These are phyloP conservation scores for Salarias fasciatus DNA, from an alignment of 2,797 vertebrate species.

Conservation along the genomic window DNA sequence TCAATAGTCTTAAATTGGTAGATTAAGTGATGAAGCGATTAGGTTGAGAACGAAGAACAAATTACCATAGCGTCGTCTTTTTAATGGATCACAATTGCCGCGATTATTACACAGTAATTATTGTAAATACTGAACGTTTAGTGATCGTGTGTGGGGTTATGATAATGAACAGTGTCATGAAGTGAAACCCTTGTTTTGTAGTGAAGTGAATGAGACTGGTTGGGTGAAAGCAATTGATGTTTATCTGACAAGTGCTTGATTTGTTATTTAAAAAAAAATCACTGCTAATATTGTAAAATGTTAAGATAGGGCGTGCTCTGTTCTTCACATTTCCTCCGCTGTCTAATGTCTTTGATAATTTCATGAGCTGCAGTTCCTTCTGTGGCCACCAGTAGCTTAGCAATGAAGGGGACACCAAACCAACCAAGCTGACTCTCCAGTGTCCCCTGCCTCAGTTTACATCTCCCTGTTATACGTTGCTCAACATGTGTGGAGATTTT, in stretches of 20 bases:
- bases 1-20: slow-evolving; percentile 23
- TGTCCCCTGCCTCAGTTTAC: no score
- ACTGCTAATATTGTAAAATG: no score
- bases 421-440: no score
- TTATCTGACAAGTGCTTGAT: neutral
- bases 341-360: no score
- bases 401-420: no score
- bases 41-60: slow-evolving; percentile 48
- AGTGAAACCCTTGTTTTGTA: slow-evolving; percentile 13
- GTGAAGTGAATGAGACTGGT: slow-evolving; percentile 1
- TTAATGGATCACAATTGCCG: slow-evolving; percentile 59
- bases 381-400: no score
- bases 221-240: neutral
- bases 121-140: slow-evolving; percentile 59
- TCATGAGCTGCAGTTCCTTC: no score
- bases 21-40: slow-evolving; percentile 45
- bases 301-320: no score
- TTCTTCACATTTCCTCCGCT: no score
- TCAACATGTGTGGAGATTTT: no score
- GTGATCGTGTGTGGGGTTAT: slow-evolving; percentile 31
- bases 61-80: slow-evolving; percentile 53
- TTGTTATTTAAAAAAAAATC: neutral
- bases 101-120: slow-evolving; percentile 62
- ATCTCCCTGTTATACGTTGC: no score
- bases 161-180: slow-evolving; percentile 26